Evolutionary conservation across 2,888 invertebrate genomes (phyloP).

Genomic region (Cheilosia soror): DNA sequence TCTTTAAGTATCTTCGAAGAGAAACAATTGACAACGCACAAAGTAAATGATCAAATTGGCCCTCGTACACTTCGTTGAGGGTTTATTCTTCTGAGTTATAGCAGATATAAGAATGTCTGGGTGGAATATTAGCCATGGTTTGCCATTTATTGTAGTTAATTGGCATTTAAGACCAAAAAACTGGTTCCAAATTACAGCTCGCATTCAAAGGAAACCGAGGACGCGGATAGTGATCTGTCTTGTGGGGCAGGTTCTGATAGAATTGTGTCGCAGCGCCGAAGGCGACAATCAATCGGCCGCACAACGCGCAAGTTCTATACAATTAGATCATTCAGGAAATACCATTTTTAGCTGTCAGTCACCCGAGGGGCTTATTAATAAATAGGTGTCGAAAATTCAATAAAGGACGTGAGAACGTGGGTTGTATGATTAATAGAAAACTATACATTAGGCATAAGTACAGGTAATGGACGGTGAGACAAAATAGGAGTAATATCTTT

Average conservation of each 20-base stretch:
- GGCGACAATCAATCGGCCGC: constrained; percentile 2
- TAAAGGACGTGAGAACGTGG: constrained; percentile 25
- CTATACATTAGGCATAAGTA: too few relatives aligned
- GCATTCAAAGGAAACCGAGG: background rate
- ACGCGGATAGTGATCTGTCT: constrained; percentile 21
- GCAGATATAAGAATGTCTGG: background rate
- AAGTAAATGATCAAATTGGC: constrained; percentile 2
- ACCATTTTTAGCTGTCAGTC: constrained; percentile 4
- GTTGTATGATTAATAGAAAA: too few relatives aligned
- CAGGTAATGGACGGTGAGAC: too few relatives aligned
- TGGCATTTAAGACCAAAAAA: background rate
- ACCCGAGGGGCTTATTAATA: background rate
- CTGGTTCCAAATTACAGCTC: constrained; percentile 6
- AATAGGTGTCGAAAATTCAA: constrained; percentile 10
- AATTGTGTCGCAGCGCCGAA: constrained; percentile 11
- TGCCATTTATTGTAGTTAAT: constrained; percentile 14
- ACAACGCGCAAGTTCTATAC: constrained; percentile 6
- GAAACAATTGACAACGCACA: background rate
- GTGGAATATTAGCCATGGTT: background rate
- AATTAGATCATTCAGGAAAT: constrained; percentile 56
- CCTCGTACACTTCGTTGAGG: background rate
- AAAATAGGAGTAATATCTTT: too few relatives aligned
- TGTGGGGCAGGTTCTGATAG: constrained; percentile 35
- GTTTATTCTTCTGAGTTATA: background rate
- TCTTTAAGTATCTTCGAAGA: background rate